These are phyloP conservation scores for Mizuhopecten yessoensis DNA, from an alignment of 1,140 invertebrate species.

Conservation along the genomic window DNA sequence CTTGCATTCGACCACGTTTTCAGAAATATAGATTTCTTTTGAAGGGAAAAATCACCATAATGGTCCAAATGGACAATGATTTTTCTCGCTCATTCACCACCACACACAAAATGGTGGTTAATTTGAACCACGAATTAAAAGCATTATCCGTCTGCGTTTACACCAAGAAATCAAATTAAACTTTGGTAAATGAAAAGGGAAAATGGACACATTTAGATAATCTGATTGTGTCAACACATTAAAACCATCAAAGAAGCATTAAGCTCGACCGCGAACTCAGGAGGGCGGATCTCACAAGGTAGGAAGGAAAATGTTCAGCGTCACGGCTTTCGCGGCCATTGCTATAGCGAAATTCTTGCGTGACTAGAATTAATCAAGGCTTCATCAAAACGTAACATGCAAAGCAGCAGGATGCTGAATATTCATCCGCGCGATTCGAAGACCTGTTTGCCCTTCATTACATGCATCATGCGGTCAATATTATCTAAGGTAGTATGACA, in stretches of 20 bases:
- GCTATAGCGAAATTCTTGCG: neutral
- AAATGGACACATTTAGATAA: conserved; percentile 15
- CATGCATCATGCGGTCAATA: neutral
- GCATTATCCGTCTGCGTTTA: neutral
- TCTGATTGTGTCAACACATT: conserved; percentile 31
- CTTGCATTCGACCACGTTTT: neutral
- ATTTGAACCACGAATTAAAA: conserved; percentile 22
- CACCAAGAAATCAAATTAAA: conserved; percentile 12
- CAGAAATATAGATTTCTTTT: neutral
- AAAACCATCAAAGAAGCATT: conserved; percentile 17
- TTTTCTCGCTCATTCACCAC: neutral
- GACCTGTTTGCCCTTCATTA: conserved; percentile 23
- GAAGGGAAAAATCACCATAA: neutral
- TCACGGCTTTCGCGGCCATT: neutral
- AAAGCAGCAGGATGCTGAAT: conserved; percentile 27
- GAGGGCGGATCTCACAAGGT: neutral
- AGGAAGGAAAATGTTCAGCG: neutral
- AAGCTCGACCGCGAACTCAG: neutral
- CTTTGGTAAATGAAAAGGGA: conserved; percentile 38
- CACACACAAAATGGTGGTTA: conserved; percentile 8
- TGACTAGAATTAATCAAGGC: conserved; percentile 28
- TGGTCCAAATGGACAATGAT: neutral
- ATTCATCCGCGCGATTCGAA: neutral
- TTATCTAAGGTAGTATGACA: conserved; percentile 3
- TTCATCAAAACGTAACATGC: neutral